Percentiles rank a stretch among this genome's conserved stretches.
These are phyloP conservation scores for Vespertilio murinus DNA, from an alignment of 2,797 vertebrate species.

Conservation along the genomic window DNA sequence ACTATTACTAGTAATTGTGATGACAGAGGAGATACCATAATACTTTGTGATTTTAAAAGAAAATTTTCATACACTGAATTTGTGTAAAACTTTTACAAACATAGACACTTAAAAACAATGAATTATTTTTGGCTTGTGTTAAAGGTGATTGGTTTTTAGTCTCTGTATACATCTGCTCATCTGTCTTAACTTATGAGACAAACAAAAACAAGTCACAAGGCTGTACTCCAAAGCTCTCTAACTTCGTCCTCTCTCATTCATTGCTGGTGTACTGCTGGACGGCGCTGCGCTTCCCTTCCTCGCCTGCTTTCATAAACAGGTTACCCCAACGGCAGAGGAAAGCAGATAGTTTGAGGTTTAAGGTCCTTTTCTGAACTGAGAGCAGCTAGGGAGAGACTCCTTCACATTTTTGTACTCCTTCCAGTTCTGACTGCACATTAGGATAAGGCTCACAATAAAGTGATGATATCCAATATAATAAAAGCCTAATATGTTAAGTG, in stretches of 20 bases:
- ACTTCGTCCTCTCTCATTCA: background rate
- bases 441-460: background rate
- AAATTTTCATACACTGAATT: background rate
- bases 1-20: background rate
- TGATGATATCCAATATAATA: background rate
- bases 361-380: background rate
- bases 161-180: background rate
- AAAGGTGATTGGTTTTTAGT: background rate
- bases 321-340: background rate
- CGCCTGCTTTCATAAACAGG: background rate
- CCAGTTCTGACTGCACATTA: background rate
- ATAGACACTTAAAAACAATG: background rate
- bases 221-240: background rate
- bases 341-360: background rate
- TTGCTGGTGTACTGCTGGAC: background rate
- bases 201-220: background rate
- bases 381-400: background rate
- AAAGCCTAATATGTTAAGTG: too few species aligned
- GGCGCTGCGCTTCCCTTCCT: background rate
- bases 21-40: background rate
- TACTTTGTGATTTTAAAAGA: background rate
- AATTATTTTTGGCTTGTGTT: background rate
- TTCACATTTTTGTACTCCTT: background rate
- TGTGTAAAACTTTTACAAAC: background rate
- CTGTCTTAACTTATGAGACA: background rate